Conservation (phyloP, 2,888 invertebrate genomes). For the Drosophila setosimentum region DNA sequence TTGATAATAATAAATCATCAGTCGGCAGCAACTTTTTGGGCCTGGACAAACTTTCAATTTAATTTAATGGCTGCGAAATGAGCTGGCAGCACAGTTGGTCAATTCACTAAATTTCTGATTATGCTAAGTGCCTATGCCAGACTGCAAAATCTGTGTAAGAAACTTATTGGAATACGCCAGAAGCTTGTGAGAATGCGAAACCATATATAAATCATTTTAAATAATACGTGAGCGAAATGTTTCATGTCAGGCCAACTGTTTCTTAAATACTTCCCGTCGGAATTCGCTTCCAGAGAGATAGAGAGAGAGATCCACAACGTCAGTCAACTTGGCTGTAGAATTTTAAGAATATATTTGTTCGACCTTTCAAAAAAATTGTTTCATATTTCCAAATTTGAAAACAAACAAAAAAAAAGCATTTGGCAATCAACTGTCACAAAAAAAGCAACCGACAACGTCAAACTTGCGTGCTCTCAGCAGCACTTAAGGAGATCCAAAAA, state of each 20-base stretch:
- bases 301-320: background rate
- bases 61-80: conserved; percentile 65
- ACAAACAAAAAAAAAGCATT: conserved; percentile 6
- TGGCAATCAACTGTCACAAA: conserved; percentile 16
- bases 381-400: background rate
- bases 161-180: conserved; percentile 23
- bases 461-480: conserved; percentile 31
- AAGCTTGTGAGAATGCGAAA: background rate
- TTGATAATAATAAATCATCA: conserved; percentile 73
- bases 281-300: background rate
- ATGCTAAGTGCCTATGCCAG: conserved; percentile 27
- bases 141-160: conserved; percentile 1
- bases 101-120: conserved; percentile 37
- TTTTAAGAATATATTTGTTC: background rate
- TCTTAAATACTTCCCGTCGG: background rate
- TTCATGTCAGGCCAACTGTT: background rate
- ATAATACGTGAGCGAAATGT: background rate
- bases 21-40: conserved; percentile 21
- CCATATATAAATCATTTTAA: background rate
- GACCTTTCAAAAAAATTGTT: conserved; percentile 9
- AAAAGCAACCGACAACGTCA: conserved; percentile 8
- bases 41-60: conserved; percentile 59
- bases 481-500: conserved; percentile 29
- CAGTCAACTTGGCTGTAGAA: background rate
- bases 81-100: conserved; percentile 39